A percentile compares a stretch with the other conserved stretches of the same genome.
These are phyloP conservation scores for Zeugodacus cucurbitae DNA, from an alignment of 1,140 invertebrate genomes.

Conservation along the genomic window DNA sequence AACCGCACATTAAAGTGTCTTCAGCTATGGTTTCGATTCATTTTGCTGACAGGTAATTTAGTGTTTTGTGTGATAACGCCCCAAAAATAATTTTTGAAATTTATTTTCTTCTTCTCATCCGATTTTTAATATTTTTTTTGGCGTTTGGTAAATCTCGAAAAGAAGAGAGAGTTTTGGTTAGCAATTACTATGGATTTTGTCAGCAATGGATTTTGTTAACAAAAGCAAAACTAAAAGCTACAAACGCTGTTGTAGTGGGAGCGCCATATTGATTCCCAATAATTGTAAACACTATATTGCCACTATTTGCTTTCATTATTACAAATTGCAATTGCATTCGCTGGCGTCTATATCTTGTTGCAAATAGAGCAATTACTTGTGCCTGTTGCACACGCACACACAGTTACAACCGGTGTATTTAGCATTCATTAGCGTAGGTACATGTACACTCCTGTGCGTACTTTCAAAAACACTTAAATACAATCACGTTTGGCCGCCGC, in stretches of 20 bases:
- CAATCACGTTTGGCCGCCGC: background rate
- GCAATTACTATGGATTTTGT: too few relatives aligned
- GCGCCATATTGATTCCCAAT: background rate
- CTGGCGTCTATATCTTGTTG: background rate
- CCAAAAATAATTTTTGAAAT: too few relatives aligned
- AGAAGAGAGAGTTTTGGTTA: too few relatives aligned
- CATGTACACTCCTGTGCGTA: background rate
- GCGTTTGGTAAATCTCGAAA: too few relatives aligned
- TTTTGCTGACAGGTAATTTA: too few relatives aligned
- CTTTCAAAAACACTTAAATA: background rate
- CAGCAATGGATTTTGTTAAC: too few relatives aligned
- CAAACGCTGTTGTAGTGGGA: background rate
- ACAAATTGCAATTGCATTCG: background rate
- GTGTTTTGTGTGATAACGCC: too few relatives aligned
- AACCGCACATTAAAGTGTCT: too few relatives aligned
- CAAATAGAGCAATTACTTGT: slow-evolving; percentile 24
- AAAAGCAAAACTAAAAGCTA: too few relatives aligned
- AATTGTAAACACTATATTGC: background rate
- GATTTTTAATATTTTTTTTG: too few relatives aligned
- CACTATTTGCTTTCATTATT: background rate
- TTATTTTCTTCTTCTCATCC: too few relatives aligned
- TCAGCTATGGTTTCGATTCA: too few relatives aligned
- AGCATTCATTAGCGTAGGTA: background rate
- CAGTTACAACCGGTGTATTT: background rate
- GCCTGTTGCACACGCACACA: background rate